Evolutionary conservation across 2,797 vertebrate species (phyloP).

Genomic region (Pangasius sanitwongsei): DNA sequence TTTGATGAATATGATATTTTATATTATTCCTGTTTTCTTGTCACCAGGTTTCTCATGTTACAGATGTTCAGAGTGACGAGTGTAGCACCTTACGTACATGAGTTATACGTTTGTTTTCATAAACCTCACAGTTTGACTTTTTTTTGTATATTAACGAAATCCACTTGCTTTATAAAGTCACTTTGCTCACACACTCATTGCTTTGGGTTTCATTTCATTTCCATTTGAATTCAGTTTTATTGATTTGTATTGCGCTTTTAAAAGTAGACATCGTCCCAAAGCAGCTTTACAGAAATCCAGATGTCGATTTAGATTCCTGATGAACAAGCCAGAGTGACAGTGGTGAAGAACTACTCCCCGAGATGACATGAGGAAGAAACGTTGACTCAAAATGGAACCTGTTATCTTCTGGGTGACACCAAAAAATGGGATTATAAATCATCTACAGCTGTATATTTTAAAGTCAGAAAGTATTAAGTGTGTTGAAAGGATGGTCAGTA

Average conservation of each 20-base stretch:
- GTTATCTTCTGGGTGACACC: neutral
- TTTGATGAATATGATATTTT: neutral
- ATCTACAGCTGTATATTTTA: neutral
- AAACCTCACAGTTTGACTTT: conserved; percentile 60
- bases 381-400: neutral
- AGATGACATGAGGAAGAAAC: neutral
- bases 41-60: neutral
- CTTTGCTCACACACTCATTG: conserved; percentile 75
- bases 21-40: conserved; percentile 4
- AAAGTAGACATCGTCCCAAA: neutral
- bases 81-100: conserved; percentile 21
- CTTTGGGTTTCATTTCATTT: conserved; percentile 60
- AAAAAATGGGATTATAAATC: neutral
- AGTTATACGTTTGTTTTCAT: conserved; percentile 58
- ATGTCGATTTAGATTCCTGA: neutral
- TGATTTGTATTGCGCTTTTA: neutral
- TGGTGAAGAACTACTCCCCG: neutral
- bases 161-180: conserved; percentile 81
- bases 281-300: neutral
- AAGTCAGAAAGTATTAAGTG: neutral
- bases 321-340: neutral
- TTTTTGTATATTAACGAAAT: conserved; percentile 88
- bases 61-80: neutral
- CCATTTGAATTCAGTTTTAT: neutral
- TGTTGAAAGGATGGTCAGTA: neutral